Base-by-base conservation (phyloP, 2,113 vertebrate species). In the Pitta sordida region DNA sequence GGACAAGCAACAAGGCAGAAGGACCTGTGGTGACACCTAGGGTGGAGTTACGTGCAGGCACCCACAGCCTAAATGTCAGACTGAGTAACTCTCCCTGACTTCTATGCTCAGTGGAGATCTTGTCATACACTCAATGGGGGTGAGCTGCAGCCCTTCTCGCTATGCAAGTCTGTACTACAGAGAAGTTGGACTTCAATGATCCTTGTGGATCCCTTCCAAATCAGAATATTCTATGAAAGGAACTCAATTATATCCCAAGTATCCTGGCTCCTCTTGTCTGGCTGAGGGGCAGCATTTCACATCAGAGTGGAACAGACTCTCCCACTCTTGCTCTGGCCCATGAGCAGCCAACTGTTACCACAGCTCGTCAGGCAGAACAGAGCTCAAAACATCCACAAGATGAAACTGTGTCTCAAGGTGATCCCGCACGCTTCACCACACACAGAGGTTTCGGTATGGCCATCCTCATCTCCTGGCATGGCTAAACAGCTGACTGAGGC, bases 31-130 rank as follows among this genome's bases (percentile, higher is more conserved):
- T 74, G 46, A 37, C 22, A 52, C 24, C 9, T 64, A 81, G 7
- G 17, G 17, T 60, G 11, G 29, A 74, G 10, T 49, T 20, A 74
- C 0, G 0, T 24, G 26, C 46, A 65, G 53, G 62, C 5, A 73
- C 17, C 15, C 41, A 65, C 36, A 83, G 55, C 41, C 67, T 60
- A 52, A 71, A 64, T 19, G 11, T 73, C 46, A 76, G 29, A 18
- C 26, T 32, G 24, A 73, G 55, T 27, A 69, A 48, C 12, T 41
- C 39, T 60, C 53, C 17, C 30, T 37, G 44, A 13, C 62, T 75
- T 64, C 30, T 36, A 19, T 6, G 13, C n/a, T 82, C 0, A 0
- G 7, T 29, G 5, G 19, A 90, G 49, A 68, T 53, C 67, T 71
- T 55, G 27, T 63, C 29, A 23, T n/a, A 13, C n/a, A 56, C 29